Percentiles rank a stretch among this genome's conserved stretches.
Evolutionary conservation across 2,888 invertebrate species (phyloP).

Genomic region (Pseudococcus viburni): DNA sequence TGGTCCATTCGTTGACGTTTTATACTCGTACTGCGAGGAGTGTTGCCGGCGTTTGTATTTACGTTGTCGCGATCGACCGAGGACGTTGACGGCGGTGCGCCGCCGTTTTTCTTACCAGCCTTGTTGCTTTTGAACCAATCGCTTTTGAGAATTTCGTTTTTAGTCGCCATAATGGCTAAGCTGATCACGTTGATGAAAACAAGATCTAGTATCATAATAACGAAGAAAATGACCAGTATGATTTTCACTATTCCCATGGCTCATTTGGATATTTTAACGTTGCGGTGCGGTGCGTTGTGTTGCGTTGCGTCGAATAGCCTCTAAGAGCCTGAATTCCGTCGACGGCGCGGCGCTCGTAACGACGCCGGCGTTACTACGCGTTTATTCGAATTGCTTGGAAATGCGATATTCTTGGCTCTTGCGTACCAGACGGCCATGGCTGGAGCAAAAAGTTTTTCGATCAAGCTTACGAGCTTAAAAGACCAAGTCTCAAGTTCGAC

Average conservation of each 20-base stretch:
- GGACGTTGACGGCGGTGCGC: background rate
- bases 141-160: slow-evolving; percentile 7
- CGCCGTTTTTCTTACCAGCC: background rate
- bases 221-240: background rate
- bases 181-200: slow-evolving; percentile 30
- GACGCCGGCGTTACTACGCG: background rate
- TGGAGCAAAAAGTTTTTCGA: background rate
- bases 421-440: background rate
- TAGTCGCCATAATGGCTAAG: slow-evolving; percentile 35
- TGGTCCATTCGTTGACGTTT: slow-evolving; percentile 15
- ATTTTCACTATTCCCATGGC: slow-evolving; percentile 45
- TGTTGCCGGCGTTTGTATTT: background rate
- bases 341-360: background rate
- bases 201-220: slow-evolving; percentile 32
- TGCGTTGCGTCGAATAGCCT: background rate
- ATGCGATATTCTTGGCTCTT: background rate
- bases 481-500: background rate
- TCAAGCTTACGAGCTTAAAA: background rate
- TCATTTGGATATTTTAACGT: background rate
- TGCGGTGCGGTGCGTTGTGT: background rate
- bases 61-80: background rate
- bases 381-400: slow-evolving; percentile 12
- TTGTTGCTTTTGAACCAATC: slow-evolving; percentile 21
- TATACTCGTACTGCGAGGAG: background rate
- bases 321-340: background rate